Conservation (phyloP, 2,888 invertebrate species). For the Chouioia cunea region DNA sequence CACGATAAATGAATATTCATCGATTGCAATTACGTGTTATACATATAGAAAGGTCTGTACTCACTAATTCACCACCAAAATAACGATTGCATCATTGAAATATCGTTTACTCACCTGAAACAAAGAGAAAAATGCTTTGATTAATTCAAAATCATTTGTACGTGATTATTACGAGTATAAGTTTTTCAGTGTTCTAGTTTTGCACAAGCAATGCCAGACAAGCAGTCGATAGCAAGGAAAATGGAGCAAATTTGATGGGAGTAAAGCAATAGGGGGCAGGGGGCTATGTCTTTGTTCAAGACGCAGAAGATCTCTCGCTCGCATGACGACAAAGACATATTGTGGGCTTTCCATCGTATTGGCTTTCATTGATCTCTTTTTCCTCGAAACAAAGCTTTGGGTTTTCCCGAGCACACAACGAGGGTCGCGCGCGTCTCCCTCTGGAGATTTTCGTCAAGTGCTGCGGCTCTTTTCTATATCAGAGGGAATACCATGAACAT, state of each 20-base stretch:
- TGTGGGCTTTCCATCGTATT: conserved; percentile 13
- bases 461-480: too few species aligned
- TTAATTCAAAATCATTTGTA: too few species aligned
- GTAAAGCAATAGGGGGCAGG: not conserved
- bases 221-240: not conserved
- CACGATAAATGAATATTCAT: too few species aligned
- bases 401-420: conserved; percentile 19
- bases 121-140: not conserved
- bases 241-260: not conserved
- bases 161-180: too few species aligned
- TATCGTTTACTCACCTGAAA: conserved; percentile 17
- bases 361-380: conserved; percentile 2
- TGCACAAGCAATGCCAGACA: too few species aligned
- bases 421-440: not conserved
- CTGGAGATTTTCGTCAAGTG: conserved; percentile 2
- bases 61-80: not conserved
- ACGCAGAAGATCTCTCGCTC: not conserved
- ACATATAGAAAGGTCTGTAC: too few species aligned
- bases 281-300: not conserved
- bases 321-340: not conserved
- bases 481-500: too few species aligned
- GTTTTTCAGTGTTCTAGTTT: too few species aligned
- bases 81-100: not conserved
- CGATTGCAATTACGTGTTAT: too few species aligned
- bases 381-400: not conserved